These are phyloP conservation scores for Dinoponera quadriceps DNA, from an alignment of 1,140 invertebrate species.

Conservation along the genomic window DNA sequence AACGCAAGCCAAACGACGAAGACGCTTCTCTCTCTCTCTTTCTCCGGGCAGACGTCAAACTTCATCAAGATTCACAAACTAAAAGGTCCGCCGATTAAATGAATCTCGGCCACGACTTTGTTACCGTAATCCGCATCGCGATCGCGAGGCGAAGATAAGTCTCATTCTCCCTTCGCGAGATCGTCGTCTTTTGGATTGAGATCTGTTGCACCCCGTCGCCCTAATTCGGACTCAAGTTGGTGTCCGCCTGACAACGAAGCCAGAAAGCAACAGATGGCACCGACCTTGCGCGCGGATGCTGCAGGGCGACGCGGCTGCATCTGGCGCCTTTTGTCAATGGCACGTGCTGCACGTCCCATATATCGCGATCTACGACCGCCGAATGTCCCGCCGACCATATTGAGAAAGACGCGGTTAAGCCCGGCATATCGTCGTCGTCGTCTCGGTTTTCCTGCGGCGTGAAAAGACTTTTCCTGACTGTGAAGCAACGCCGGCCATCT, in stretches of 20 bases:
- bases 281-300: constrained; percentile 56
- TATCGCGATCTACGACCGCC: constrained; percentile 41
- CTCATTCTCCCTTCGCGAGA: neutral
- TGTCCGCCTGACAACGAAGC: constrained; percentile 32
- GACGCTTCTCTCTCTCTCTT: too few species aligned
- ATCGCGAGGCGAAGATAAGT: too few species aligned
- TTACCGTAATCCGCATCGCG: too few species aligned
- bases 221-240: constrained; percentile 45
- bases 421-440: constrained; percentile 20
- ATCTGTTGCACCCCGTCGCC: neutral
- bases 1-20: too few species aligned
- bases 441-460: constrained; percentile 51
- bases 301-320: constrained; percentile 53
- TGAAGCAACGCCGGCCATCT: constrained; percentile 35
- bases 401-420: constrained; percentile 28
- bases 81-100: too few species aligned
- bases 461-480: constrained; percentile 52
- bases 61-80: too few species aligned
- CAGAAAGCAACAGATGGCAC: constrained; percentile 63
- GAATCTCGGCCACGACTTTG: too few species aligned
- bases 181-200: constrained; percentile 16
- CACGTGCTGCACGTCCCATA: constrained; percentile 55
- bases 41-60: too few species aligned
- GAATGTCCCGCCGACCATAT: constrained; percentile 46
- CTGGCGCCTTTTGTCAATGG: constrained; percentile 62